Evolutionary conservation across 2,888 invertebrate genomes (phyloP), one percentile per base, ranked within the genome.

Genomic region (Acleris laterana): DNA sequence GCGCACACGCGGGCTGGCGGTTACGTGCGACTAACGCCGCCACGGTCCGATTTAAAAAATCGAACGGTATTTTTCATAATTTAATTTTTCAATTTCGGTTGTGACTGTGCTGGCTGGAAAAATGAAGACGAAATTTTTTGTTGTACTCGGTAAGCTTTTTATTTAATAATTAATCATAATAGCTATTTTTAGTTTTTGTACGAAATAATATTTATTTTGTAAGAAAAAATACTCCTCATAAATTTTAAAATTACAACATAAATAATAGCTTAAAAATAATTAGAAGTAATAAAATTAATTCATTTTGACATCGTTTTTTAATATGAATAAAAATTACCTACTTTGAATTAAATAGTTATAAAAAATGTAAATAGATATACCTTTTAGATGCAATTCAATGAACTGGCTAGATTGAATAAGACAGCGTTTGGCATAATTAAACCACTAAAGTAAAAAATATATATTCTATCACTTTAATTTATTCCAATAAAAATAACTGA

Each of bases 1-100:
- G 67, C 76, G 38, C 90, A 92, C 80, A 92, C 86, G 91, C 91
- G 91, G 81, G 72, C 74, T 74, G 83, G 85, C 87, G 88, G 84
- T 81, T 76, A 80, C 81, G 81, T 84, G 83, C 82, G 80, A 81
- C 85, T 85, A 81, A 90, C 92, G 91, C 90, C 80, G 82, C 82
- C 83, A 77, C 72, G 56, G 74, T 78, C 74, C 65, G 80, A 73
- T 72, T 78, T 78, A 73, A 74, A 83, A 78, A 73, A 76, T 79
- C 69, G 60, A 67, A 68, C 71, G 70, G 56, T 48, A 19, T 73
- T 51, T 63, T 62, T 53, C 17, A 22, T 53, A 16, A 17, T 42
- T 60, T 38, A n/a, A 62, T 71, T 71, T 75, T 75, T 4, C n/a
- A 3, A 68, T 74, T 74, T 72, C 72, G 64, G 68, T 74, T 81